phyloP scores from a whole-genome alignment of 2,888 invertebrate species.

The Leucania comma region DNA sequence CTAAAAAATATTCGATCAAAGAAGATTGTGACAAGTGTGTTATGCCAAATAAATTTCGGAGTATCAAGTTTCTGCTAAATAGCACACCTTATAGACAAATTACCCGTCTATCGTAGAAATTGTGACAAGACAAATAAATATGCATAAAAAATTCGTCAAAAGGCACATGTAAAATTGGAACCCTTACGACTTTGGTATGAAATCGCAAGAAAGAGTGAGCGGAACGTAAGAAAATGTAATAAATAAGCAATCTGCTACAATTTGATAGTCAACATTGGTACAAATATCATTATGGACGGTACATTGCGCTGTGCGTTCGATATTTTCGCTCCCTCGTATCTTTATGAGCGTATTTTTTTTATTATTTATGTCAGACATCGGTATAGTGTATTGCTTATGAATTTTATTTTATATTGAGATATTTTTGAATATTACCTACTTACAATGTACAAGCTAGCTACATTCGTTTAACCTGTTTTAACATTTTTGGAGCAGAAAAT shows the following conservation, averaged over 20 bases:
- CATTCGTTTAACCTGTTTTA: too few species aligned
- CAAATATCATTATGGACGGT: slow-evolving; percentile 61
- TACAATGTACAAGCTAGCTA: too few species aligned
- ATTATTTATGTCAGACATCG: slow-evolving; percentile 17
- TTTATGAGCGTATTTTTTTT: slow-evolving; percentile 26
- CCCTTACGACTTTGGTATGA: slow-evolving; percentile 6
- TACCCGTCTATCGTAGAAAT: neutral
- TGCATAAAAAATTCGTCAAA: slow-evolving; percentile 6
- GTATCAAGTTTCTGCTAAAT: too few species aligned
- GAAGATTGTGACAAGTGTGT: too few species aligned
- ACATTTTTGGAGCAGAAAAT: too few species aligned
- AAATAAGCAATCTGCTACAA: slow-evolving; percentile 62
- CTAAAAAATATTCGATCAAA: too few species aligned
- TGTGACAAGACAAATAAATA: neutral
- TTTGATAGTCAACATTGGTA: slow-evolving; percentile 60
- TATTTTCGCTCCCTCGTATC: slow-evolving; percentile 35
- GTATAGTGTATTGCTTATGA: slow-evolving; percentile 13
- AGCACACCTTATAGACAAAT: neutral
- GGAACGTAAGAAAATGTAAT: slow-evolving; percentile 54
- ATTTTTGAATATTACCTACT: neutral
- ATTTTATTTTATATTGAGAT: slow-evolving; percentile 32
- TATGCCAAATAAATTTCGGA: too few species aligned
- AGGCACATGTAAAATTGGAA: slow-evolving; percentile 8
- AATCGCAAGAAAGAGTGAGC: slow-evolving; percentile 29
- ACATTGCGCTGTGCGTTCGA: slow-evolving; percentile 47